These are phyloP conservation scores for Oreocharis arfaki DNA, from an alignment of 2,113 vertebrate genomes.

Conservation along the genomic window DNA sequence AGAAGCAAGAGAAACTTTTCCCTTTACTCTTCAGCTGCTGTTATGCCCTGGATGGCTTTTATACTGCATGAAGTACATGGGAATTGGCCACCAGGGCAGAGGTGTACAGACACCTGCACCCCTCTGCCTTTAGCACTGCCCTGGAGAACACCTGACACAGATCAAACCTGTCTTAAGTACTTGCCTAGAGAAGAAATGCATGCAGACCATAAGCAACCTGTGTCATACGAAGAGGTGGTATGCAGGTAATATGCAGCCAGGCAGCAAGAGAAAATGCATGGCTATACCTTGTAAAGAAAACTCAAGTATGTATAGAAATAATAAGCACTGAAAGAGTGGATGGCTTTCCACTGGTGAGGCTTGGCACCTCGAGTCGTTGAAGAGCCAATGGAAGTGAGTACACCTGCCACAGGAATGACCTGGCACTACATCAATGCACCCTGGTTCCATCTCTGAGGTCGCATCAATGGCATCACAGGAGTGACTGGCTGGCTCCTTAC, in stretches of 20 bases:
- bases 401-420: too few species aligned
- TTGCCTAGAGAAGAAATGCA: neutral
- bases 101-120: rapidly evolving
- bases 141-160: neutral
- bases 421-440: neutral
- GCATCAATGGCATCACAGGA: neutral
- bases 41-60: neutral
- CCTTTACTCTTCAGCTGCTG: neutral
- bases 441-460: neutral
- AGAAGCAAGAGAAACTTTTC: neutral
- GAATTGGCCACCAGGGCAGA: neutral
- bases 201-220: neutral
- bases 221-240: neutral
- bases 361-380: neutral
- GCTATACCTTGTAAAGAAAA: neutral
- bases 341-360: neutral
- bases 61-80: neutral
- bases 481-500: neutral
- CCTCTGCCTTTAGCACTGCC: neutral
- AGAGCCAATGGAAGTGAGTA: neutral
- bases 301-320: neutral
- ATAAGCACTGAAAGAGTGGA: neutral
- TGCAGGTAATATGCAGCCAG: neutral
- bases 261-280: neutral
- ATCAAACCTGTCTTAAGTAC: neutral